Base-by-base conservation (phyloP, 1,140 invertebrate species). In the Tetraneura akinire region DNA sequence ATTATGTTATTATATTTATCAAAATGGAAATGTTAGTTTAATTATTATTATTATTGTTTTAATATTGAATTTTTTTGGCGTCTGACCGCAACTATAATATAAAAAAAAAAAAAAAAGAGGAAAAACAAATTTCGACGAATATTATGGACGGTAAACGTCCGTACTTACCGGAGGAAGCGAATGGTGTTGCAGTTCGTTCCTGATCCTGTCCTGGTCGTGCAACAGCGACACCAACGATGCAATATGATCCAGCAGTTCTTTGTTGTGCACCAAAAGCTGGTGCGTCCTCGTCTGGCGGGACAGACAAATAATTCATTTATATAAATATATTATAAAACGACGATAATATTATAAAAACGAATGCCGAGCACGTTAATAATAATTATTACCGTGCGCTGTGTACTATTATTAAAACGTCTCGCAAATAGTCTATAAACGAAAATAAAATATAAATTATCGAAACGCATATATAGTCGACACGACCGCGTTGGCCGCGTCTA, bases 241-340 rank as follows among this genome's bases (percentile, higher is more conserved):
- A 83, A 97, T 94, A 85, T 98, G 96, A 83, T 98, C 96, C 57
- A 99, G 86, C 10, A 99, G 87, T 85, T 98, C 96, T 81, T 94
- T 92, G 87, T 98, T 99, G 84, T 98, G 96, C 42, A 96, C 90
- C 81, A 98, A 86, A 32, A 99, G 87, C 85, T 98, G 96, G 85
- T 98, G 95, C 53, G 94, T 96, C 82, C 96, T 89, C 23, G 95
- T 91, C 94, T 98, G 87, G 87, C 32, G 86, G 86, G 84, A 29
- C 32, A 37, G 32, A 37, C 8, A 37, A 37, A 37, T 4, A 37
- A 37, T n/a, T n/a, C n/a, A n/a, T n/a, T n/a, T n/a, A n/a, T n/a
- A n/a, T n/a, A n/a, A n/a, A n/a, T n/a, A n/a, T n/a, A n/a, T n/a
- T n/a, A n/a, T n/a, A n/a, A n/a, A n/a, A n/a, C n/a, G n/a, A n/a